Evolutionary conservation across 2,113 vertebrate species (phyloP), one percentile per base, ranked within the genome.

Genomic region (Centropus bengalensis): DNA sequence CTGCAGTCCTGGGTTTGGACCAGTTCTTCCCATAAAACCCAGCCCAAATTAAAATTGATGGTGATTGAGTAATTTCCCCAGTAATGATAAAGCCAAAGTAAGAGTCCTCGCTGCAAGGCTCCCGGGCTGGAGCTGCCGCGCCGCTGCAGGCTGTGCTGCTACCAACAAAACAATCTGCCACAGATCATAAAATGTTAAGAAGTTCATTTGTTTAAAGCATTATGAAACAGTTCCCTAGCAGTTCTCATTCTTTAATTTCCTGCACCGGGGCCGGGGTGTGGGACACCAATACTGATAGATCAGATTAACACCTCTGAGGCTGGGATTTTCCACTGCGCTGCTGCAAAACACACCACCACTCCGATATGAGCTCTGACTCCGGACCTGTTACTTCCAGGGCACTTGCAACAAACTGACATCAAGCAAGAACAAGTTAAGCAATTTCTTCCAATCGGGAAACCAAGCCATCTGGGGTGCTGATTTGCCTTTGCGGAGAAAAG

Each of bases 171-270:
- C 97, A 96, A 96, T 96, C 93, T 44, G 8, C 79, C 85, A 63
- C 80, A 91, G 94, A 97, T 96, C 87, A 78, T 54, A 66, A 87
- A 95, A 82, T 96, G 97, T 97, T 97, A 96, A 97, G 96, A 93
- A 97, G 97, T 96, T 97, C 97, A 95, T 97, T 97, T 97, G 97
- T 96, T 97, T 97, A 97, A 97, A 97, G 93, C 93, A 93, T 96
- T 95, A 96, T 97, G 95, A 96, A 97, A 97, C 30, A 93, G 95
- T 83, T 94, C 80, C 89, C 95, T 93, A 64, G 77, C 94, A 94
- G 95, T 96, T 95, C 91, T 95, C 92, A 30, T 89, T 86, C 90
- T 97, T 97, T 97, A 97, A 97, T 97, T 97, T 97, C 96, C 96
- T 97, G 96, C 96, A 67, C 33, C 1, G 27, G 87, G 76, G 86